These are phyloP conservation scores for Mola mola DNA, from an alignment of 2,113 vertebrate genomes.

Conservation along the genomic window DNA sequence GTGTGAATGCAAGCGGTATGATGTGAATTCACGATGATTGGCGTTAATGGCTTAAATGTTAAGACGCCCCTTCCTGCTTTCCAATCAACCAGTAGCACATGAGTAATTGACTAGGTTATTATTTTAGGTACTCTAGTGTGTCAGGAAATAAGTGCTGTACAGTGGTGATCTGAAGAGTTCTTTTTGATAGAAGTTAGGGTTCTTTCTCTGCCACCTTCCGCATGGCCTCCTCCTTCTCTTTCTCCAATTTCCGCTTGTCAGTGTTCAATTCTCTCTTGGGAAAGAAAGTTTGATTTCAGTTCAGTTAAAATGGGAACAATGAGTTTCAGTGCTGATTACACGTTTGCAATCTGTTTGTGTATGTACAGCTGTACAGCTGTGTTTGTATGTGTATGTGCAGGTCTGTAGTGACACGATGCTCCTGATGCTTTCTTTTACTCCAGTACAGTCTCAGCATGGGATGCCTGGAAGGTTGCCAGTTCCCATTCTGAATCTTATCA, in stretches of 20 bases:
- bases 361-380: too few species aligned
- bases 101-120: background rate
- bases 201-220: slow-evolving; percentile 76
- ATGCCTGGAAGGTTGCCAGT: slow-evolving; percentile 76
- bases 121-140: background rate
- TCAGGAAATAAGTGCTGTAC: background rate
- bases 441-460: slow-evolving; percentile 84
- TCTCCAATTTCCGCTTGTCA: slow-evolving; percentile 69
- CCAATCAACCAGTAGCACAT: background rate
- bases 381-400: slow-evolving; percentile 82
- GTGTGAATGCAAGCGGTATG: too few species aligned
- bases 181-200: slow-evolving; percentile 81
- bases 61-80: background rate
- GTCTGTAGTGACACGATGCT: slow-evolving; percentile 84
- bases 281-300: slow-evolving; percentile 8
- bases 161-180: slow-evolving; percentile 80
- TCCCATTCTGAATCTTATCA: slow-evolving; percentile 60
- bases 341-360: background rate
- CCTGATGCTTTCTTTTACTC: slow-evolving; percentile 90
- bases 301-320: background rate
- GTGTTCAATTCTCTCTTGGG: slow-evolving; percentile 83
- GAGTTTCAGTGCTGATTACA: too few species aligned
- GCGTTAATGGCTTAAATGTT: too few species aligned
- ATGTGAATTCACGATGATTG: too few species aligned
- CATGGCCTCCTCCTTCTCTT: slow-evolving; percentile 74